Base-by-base conservation (phyloP, 2,797 vertebrate genomes). In the Knipowitschia caucasica region DNA sequence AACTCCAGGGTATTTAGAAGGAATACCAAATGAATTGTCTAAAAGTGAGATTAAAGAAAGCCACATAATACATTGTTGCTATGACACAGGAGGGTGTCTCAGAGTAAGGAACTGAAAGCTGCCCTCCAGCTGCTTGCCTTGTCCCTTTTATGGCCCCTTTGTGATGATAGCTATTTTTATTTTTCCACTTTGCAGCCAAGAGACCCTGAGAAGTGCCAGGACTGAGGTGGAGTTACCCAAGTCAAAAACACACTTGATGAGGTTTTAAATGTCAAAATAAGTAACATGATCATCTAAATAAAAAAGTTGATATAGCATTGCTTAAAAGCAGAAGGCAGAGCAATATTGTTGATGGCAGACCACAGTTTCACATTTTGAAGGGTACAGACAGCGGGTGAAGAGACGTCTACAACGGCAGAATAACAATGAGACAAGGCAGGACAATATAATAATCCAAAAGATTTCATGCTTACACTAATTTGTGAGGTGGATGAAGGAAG, bases 101-200 rank as follows among this genome's bases (percentile, higher is more conserved):
- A 36, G 34, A 50, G n/a, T 46, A 39, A 6, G 46, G 7, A 11
- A 56, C 42, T 17, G 42, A 56, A 56, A 68, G 61, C 31, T 72
- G 59, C 81, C 80, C 74, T 77, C 63, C 70, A 74, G 78, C 70
- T 9, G 51, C 75, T 75, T 73, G 66, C 69, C 59, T 74, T 71
- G 52, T 68, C 64, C 50, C 53, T 55, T 84, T 73, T 69, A 67
- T 73, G 67, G 62, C 55, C 78, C 64, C 75, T 80, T 78, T 77
- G 65, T 82, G 55, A 66, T 58, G 53, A 58, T 38, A 64, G 62
- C 79, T 86, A 89, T 86, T 90, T 87, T 59, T 69, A 64, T 60
- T 29, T 65, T 39, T 35, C 38, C 64, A 64, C 65, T 76, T 81
- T 43, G 34, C 51, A 75, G 79, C 69, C 56, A 64, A 46, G 59